These are phyloP conservation scores for Scaptomyza polygonia DNA, from an alignment of 2,888 invertebrate species.

Conservation along the genomic window DNA sequence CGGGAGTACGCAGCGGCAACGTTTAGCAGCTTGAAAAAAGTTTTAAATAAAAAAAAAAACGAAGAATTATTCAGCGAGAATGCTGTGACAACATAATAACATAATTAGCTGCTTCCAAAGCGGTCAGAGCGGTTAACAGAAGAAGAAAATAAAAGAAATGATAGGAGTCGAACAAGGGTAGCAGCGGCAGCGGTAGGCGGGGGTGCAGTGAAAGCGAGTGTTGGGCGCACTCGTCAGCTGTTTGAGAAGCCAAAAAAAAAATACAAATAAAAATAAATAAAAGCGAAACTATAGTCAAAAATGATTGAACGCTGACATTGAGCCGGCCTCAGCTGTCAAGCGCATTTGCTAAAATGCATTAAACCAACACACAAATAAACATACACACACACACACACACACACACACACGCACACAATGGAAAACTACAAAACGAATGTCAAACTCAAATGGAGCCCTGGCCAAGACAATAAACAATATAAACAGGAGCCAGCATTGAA, in stretches of 20 bases:
- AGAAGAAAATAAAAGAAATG: background rate
- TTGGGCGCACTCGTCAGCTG: conserved; percentile 56
- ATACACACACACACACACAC: conserved; percentile 7
- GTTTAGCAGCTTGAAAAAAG: conserved; percentile 57
- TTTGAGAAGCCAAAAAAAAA: conserved; percentile 30
- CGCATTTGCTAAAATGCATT: conserved; percentile 66
- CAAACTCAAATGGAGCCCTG: conserved; percentile 44
- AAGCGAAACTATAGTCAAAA: conserved; percentile 36
- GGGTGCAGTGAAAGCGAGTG: conserved; percentile 5
- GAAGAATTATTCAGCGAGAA: conserved; percentile 21
- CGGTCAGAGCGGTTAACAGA: conserved; percentile 45
- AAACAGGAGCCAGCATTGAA: conserved; percentile 31
- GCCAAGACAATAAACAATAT: conserved; percentile 21
- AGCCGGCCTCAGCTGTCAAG: conserved; percentile 69
- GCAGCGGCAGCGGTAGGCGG: background rate
- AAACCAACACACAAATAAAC: conserved; percentile 41
- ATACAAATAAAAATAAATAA: too few species aligned
- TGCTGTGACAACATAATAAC: conserved; percentile 79
- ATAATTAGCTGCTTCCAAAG: conserved; percentile 78
- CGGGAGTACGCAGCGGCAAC: conserved; percentile 21
- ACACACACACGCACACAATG: conserved; percentile 3
- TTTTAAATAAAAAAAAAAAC: background rate
- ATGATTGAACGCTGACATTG: conserved; percentile 67
- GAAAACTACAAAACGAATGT: conserved; percentile 33
- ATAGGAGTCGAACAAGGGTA: conserved; percentile 5